These are phyloP conservation scores for Aptenodytes patagonicus DNA, from an alignment of 2,113 vertebrate species.

Conservation along the genomic window DNA sequence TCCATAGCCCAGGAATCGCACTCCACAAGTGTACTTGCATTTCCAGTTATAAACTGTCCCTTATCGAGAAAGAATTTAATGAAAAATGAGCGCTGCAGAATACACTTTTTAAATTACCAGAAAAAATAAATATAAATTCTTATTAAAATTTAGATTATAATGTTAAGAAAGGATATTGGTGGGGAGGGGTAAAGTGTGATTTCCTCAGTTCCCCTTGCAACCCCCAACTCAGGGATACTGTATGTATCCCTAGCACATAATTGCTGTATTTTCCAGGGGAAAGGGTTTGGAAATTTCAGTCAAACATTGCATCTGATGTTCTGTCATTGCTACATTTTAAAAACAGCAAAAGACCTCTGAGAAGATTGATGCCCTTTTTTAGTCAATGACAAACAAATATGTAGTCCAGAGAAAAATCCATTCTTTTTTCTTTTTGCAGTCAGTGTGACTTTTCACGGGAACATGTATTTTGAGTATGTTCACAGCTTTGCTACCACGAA, in stretches of 20 bases:
- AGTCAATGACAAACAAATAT: background rate
- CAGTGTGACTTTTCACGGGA: conserved; percentile 11
- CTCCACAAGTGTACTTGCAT: background rate
- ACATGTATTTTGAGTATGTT: background rate
- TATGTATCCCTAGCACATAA: background rate
- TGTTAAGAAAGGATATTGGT: background rate
- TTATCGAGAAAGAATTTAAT: background rate
- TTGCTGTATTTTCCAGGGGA: background rate
- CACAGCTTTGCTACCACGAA: background rate
- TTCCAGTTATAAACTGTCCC: background rate
- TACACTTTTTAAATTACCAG: background rate
- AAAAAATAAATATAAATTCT: background rate
- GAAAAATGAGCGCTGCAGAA: background rate
- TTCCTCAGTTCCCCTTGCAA: background rate
- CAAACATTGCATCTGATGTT: background rate
- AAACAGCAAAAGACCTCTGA: background rate
- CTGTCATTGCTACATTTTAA: background rate
- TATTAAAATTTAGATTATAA: background rate
- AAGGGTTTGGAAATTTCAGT: background rate
- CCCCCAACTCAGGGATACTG: background rate
- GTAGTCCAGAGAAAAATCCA: background rate
- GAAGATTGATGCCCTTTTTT: background rate
- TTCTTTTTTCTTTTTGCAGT: background rate
- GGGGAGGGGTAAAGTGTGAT: background rate
- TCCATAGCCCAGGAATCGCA: background rate